These are phyloP conservation scores for Nemoura dubitans DNA, from an alignment of 2,888 invertebrate species.

Conservation along the genomic window DNA sequence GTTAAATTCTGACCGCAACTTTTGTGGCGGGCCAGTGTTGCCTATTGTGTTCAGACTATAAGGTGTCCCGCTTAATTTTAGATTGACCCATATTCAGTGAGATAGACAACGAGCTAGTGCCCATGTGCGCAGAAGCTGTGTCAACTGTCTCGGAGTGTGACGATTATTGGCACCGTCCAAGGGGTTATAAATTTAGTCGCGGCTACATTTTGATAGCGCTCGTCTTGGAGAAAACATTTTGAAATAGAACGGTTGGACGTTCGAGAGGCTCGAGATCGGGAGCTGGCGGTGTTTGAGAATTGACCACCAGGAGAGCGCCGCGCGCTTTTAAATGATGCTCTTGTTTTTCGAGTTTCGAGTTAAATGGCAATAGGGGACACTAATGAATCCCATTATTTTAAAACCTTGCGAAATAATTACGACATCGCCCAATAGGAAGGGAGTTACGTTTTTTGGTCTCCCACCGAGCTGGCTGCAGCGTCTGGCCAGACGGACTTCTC, in stretches of 20 bases:
- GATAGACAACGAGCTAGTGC: not conserved
- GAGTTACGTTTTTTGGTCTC: too few relatives aligned
- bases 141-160: not conserved
- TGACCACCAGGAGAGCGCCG: not conserved
- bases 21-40: not conserved
- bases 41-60: not conserved
- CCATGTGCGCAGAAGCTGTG: too few relatives aligned
- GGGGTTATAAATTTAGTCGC: constrained; percentile 8
- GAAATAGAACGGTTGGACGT: not conserved
- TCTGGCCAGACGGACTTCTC: too few relatives aligned
- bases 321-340: not conserved
- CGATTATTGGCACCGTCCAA: not conserved
- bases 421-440: not conserved
- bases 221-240: not conserved
- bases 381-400: not conserved
- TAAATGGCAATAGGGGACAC: not conserved
- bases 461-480: too few relatives aligned
- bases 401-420: not conserved
- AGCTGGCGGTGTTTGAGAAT: too few relatives aligned
- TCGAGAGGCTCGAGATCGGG: not conserved
- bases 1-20: not conserved
- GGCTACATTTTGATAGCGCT: not conserved
- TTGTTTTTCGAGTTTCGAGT: not conserved
- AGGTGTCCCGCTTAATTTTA: not conserved
- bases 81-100: not conserved